Percentiles rank a stretch among this genome's conserved stretches.
Conservation (phyloP, 2,797 vertebrate genomes). For the Acipenser oxyrinchus region DNA sequence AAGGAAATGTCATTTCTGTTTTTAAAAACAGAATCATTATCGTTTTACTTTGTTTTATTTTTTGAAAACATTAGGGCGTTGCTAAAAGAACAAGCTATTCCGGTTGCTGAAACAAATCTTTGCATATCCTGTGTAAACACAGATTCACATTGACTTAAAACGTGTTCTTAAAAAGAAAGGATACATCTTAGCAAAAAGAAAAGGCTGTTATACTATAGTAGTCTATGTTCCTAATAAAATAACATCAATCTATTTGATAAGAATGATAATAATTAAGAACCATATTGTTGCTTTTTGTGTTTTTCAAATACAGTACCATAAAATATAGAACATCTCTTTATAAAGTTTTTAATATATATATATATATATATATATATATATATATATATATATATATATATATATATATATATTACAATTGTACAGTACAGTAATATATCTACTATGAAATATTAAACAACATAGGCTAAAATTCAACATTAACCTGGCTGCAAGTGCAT, state of each 20-base stretch:
- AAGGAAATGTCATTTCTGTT: no score
- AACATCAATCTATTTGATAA: conserved; percentile 65
- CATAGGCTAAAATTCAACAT: conserved; percentile 77
- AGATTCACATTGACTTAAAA: conserved; percentile 57
- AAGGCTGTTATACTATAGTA: conserved; percentile 60
- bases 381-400: conserved; percentile 53
- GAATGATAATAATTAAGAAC: conserved; percentile 74
- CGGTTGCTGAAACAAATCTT: conserved; percentile 31
- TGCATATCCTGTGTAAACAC: conserved; percentile 66
- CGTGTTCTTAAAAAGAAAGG: conserved; percentile 51
- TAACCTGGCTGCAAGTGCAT: conserved; percentile 89
- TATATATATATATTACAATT: conserved; percentile 79
- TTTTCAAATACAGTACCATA: conserved; percentile 87
- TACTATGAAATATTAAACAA: conserved; percentile 82
- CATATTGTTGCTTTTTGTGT: conserved; percentile 87
- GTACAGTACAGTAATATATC: conserved; percentile 73
- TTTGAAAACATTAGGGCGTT: no score
- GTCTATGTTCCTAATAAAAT: conserved; percentile 72
- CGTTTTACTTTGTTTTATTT: no score
- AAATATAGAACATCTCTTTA: conserved; percentile 99
- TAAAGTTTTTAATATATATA: conserved; percentile 66
- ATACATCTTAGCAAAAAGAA: conserved; percentile 51
- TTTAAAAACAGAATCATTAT: no score
- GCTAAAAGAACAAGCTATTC: no score
- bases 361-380: no score